Evolutionary conservation across 2,888 invertebrate genomes (phyloP), one percentile per base, ranked within the genome.

Genomic region (Xestia xanthographa): DNA sequence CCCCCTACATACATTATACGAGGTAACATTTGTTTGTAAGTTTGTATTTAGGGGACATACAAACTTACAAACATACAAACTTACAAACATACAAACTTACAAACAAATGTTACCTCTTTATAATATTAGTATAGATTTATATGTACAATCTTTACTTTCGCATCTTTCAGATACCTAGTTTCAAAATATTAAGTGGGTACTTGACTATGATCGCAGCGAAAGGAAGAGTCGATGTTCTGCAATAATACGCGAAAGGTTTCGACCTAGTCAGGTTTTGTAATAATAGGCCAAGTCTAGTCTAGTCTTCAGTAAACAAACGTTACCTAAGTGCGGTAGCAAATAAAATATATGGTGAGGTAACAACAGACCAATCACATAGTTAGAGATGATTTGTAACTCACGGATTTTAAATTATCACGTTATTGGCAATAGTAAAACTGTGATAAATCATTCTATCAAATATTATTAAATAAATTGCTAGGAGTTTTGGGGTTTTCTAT

Each of bases 201-300:
- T 74, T 74, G 6, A 65, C 56, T 67, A 71, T 72, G 29, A 70
- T 56, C 4, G 45, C 34, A 65, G 69, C 29, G 65, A 73, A 78
- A 84, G 60, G 82, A 75, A 71, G 74, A 72, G 41, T 38, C 26
- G 20, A 53, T n/a, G 17, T 83, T 81, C 43, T 71, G 81, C 76
- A 86, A 86, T 71, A 81, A 62, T 70, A 70, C 60, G 68, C 75
- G 29, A 85, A 86, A 86, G 81, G 85, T 83, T 80, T 69, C 58
- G 77, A 78, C 72, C 73, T 22, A 62, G 60, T 22, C 45, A 48
- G 41, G 45, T 80, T 80, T 60, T 34, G 73, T 63, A 79, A 83
- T 82, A 72, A 74, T 65, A 74, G 63, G 62, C 43, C 26, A 69
- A 34, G 74, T 74, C 77, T 77, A 34, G 74, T 74, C 77, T 77